Percentiles rank a stretch among this genome's conserved stretches.
Evolutionary conservation across 2,888 invertebrate species (phyloP).

Genomic region (Cremastinae sp.): DNA sequence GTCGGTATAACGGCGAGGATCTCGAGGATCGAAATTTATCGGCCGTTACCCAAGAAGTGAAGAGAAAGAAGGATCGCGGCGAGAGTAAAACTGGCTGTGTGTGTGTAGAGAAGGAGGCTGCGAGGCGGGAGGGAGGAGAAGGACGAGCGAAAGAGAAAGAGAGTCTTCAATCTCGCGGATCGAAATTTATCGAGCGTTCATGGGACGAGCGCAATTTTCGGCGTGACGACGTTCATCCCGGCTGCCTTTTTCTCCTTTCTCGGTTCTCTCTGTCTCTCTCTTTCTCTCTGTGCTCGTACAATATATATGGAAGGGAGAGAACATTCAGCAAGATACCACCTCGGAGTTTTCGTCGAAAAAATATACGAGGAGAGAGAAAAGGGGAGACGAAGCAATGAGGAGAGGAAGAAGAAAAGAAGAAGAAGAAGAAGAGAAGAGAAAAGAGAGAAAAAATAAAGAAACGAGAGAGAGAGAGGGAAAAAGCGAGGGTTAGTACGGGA

Average conservation of each 20-base stretch:
- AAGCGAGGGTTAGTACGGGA: constrained; percentile 40
- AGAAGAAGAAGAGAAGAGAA: background rate
- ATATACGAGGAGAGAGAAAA: constrained; percentile 36
- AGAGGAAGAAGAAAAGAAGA: constrained; percentile 8
- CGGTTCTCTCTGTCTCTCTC: constrained; percentile 21
- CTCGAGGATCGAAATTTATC: constrained; percentile 59
- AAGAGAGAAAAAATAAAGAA: constrained; percentile 23
- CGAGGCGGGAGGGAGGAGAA: constrained; percentile 2
- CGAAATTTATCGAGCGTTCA: constrained; percentile 60
- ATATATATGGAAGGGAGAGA: constrained; percentile 5
- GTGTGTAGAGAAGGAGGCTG: background rate
- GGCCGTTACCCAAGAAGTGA: constrained; percentile 47
- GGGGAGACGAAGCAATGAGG: constrained; percentile 5
- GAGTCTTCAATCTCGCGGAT: constrained; percentile 60
- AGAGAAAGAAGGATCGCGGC: constrained; percentile 7
- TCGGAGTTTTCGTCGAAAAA: constrained; percentile 43
- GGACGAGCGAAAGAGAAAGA: constrained; percentile 37
- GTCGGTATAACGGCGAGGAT: constrained; percentile 41
- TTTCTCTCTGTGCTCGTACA: constrained; percentile 32
- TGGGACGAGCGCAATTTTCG: constrained; percentile 59
- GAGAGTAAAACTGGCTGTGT: constrained; percentile 31
- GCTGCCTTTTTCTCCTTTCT: constrained; percentile 8
- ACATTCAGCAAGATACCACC: constrained; percentile 43
- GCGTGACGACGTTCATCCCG: constrained; percentile 58
- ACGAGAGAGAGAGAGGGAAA: constrained; percentile 37